Percentiles rank a stretch among this genome's conserved stretches.
These are phyloP conservation scores for Phymatocera aterrima DNA, from an alignment of 2,888 invertebrate species.

Conservation along the genomic window DNA sequence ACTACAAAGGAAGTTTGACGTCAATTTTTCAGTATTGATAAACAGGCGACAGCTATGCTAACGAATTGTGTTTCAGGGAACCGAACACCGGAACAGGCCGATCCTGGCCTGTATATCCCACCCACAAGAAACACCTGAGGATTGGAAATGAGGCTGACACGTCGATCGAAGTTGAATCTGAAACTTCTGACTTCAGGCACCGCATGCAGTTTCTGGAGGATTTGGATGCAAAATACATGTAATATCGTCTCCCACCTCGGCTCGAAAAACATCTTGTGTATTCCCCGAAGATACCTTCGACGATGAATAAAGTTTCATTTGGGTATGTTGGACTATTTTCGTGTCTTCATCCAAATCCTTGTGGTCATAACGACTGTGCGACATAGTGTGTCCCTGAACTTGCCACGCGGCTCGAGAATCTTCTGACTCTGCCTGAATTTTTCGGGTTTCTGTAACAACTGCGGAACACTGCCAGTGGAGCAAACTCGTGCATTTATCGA, in stretches of 20 bases:
- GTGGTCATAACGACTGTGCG: too few relatives aligned
- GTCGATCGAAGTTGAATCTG: not conserved
- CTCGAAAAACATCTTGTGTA: not conserved
- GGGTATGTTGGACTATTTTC: too few relatives aligned
- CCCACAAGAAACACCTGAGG: not conserved
- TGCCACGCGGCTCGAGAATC: too few relatives aligned
- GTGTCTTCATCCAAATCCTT: too few relatives aligned
- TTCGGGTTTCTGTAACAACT: too few relatives aligned
- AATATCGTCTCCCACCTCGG: not conserved
- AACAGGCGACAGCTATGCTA: not conserved
- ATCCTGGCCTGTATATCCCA: not conserved
- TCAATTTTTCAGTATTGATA: not conserved
- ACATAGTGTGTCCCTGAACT: too few relatives aligned
- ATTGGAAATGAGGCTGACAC: not conserved
- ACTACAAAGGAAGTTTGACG: not conserved
- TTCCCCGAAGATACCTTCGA: too few relatives aligned
- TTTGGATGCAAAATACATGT: slow-evolving; percentile 60
- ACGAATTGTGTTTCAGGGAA: not conserved
- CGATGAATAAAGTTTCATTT: too few relatives aligned
- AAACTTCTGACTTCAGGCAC: not conserved
- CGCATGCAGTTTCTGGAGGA: not conserved
- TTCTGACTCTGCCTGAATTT: too few relatives aligned
- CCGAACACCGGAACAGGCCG: not conserved
- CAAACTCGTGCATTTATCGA: too few relatives aligned
- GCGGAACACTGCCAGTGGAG: too few relatives aligned